Percentiles rank a stretch among this genome's conserved stretches.
Conservation (phyloP, 2,113 vertebrate genomes). For the Chelonoidis abingdonii region DNA sequence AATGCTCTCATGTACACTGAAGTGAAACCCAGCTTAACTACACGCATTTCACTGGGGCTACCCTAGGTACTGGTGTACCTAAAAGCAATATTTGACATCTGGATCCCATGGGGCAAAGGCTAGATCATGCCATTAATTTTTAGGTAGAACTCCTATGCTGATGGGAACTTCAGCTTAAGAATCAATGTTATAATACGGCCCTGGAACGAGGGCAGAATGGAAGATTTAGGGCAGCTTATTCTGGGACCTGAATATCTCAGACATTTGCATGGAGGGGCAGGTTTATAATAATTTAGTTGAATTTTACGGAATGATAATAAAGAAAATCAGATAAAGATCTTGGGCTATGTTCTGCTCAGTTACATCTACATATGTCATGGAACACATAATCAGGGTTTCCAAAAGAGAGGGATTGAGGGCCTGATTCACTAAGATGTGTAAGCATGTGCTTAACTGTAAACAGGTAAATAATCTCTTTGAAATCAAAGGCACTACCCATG, state of each 20-base stretch:
- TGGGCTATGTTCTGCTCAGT: neutral
- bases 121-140: accelerated
- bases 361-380: neutral
- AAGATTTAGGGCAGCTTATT: conserved; percentile 22
- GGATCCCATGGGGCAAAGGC: neutral
- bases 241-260: neutral
- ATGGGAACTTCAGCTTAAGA: neutral
- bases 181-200: neutral
- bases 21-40: accelerated
- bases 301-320: conserved; percentile 26
- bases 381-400: neutral
- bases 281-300: conserved; percentile 8
- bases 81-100: neutral
- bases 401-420: neutral
- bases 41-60: neutral
- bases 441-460: neutral
- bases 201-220: neutral
- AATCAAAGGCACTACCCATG: neutral
- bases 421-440: neutral
- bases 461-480: neutral
- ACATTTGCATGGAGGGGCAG: conserved; percentile 17
- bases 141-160: neutral
- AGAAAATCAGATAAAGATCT: neutral
- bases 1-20: neutral
- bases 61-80: neutral